Percentiles rank a stretch among this genome's conserved stretches.
These are phyloP conservation scores for Lonchura striata DNA, from an alignment of 2,113 vertebrate species.

Conservation along the genomic window DNA sequence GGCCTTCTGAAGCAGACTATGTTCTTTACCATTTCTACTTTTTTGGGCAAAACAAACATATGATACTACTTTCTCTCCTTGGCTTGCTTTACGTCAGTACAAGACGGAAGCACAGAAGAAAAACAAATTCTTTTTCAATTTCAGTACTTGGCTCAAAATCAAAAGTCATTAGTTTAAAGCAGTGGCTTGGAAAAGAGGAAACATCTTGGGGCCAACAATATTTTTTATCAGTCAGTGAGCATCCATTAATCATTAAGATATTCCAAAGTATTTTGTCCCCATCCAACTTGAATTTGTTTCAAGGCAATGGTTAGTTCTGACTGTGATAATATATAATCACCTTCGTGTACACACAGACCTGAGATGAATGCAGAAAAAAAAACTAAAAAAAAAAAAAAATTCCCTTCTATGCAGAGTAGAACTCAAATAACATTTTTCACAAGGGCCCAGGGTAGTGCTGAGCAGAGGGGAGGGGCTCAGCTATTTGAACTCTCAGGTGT, in stretches of 20 bases:
- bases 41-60: constrained; percentile 37
- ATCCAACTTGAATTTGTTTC: not conserved
- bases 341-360: not conserved
- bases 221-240: constrained; percentile 1
- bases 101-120: not conserved
- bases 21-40: not conserved
- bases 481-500: not conserved
- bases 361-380: not conserved
- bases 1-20: not conserved
- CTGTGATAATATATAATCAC: not conserved
- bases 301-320: not conserved
- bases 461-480: not conserved
- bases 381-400: too few relatives aligned
- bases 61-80: not conserved
- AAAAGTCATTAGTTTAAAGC: constrained; percentile 40
- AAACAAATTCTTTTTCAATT: constrained; percentile 39
- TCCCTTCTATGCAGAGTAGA: not conserved
- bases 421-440: not conserved
- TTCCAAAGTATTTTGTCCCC: not conserved
- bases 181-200: constrained; percentile 34
- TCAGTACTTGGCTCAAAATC: constrained; percentile 30
- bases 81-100: not conserved
- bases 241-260: constrained; percentile 18
- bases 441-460: not conserved
- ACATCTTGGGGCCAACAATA: not conserved